Percentiles rank a stretch among this genome's conserved stretches.
Conservation (phyloP, 2,888 invertebrate genomes). For the Acronicta leporina region DNA sequence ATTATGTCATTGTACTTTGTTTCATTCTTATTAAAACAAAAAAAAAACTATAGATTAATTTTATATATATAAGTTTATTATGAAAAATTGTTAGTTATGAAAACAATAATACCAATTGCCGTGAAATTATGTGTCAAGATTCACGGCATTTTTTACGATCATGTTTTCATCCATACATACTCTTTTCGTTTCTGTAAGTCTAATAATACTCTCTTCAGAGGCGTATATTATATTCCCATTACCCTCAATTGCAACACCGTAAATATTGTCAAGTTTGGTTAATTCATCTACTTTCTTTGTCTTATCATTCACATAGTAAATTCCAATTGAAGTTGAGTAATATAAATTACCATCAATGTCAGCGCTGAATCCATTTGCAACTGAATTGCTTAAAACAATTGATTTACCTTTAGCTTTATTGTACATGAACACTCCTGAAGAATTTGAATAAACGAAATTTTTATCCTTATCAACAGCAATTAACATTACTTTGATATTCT, state of each 20-base stretch:
- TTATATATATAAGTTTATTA: neutral
- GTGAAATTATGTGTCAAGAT: neutral
- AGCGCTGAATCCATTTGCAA: slow-evolving; percentile 56
- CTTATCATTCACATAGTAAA: slow-evolving; percentile 52
- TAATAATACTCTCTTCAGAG: slow-evolving; percentile 54
- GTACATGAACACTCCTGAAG: slow-evolving; percentile 62
- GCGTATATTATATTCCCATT: slow-evolving; percentile 63
- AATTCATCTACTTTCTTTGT: slow-evolving; percentile 37
- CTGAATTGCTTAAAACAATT: slow-evolving; percentile 38
- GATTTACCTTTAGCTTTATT: slow-evolving; percentile 32
- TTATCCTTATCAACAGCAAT: slow-evolving; percentile 60
- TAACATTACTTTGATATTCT: slow-evolving; percentile 53
- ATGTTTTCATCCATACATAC: slow-evolving; percentile 26
- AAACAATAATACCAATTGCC: neutral
- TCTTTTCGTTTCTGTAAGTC: slow-evolving; percentile 52
- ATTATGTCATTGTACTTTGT: neutral
- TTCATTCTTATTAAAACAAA: neutral
- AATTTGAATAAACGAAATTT: slow-evolving; percentile 61
- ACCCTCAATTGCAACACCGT: slow-evolving; percentile 59
- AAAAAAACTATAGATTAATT: neutral
- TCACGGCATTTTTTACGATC: neutral
- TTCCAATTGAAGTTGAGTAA: slow-evolving; percentile 58
- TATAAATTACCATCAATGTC: slow-evolving; percentile 62
- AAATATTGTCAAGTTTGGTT: slow-evolving; percentile 32
- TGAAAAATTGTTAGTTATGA: neutral